Conservation (phyloP, 2,797 vertebrate species). For the Triplophysa bombifrons region DNA sequence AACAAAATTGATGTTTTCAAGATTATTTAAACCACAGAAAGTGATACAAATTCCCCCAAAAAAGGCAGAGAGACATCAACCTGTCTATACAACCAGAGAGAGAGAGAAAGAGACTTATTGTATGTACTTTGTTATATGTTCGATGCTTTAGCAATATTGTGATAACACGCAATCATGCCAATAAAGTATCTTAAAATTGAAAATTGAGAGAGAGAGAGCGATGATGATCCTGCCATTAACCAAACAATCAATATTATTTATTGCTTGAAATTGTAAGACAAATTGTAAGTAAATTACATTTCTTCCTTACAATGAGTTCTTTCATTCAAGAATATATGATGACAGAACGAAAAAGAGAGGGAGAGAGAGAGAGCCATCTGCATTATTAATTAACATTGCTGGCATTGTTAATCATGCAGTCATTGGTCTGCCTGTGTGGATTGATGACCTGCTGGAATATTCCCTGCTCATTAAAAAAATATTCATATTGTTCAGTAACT, state of each 20-base stretch:
- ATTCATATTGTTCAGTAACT: slow-evolving; percentile 51
- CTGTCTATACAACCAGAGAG: background rate
- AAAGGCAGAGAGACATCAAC: background rate
- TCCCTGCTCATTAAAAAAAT: slow-evolving; percentile 57
- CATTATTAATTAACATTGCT: slow-evolving; percentile 58
- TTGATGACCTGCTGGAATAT: slow-evolving; percentile 52
- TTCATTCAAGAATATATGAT: slow-evolving; percentile 22
- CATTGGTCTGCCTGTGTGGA: slow-evolving; percentile 40
- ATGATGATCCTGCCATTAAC: background rate
- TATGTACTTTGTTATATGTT: too few relatives aligned
- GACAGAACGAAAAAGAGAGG: slow-evolving; percentile 6
- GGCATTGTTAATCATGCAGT: slow-evolving; percentile 54
- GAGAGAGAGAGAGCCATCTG: slow-evolving; percentile 17
- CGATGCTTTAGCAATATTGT: too few relatives aligned
- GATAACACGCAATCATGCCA: too few relatives aligned
- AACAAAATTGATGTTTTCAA: too few relatives aligned
- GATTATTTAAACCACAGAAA: background rate
- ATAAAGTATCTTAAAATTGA: too few relatives aligned
- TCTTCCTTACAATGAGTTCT: background rate
- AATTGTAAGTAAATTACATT: background rate
- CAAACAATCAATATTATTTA: slow-evolving; percentile 6
- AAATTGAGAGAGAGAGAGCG: too few relatives aligned
- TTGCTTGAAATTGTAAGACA: background rate
- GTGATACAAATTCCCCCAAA: too few relatives aligned
- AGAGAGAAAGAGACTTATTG: too few relatives aligned